Base-by-base conservation (phyloP, 2,797 vertebrate species). In the Borostomias antarcticus region DNA sequence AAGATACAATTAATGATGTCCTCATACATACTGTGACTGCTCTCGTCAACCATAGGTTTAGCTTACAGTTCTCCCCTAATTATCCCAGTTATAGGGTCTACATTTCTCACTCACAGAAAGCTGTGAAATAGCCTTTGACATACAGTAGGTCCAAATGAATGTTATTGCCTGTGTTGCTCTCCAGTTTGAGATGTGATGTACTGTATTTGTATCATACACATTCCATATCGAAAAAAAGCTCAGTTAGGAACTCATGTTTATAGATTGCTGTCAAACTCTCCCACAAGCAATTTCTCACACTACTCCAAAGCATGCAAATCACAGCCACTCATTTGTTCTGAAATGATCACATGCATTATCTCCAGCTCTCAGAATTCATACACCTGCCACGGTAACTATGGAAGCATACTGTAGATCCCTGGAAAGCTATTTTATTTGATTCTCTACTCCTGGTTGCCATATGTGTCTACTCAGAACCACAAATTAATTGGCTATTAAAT, bases 401-500 rank as follows among this genome's bases (percentile, higher is more conserved):
- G n/a, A n/a, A n/a, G n/a, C n/a, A n/a, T n/a, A n/a, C n/a, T n/a
- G n/a, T n/a, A 26, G 37, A 23, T 21, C 60, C 50, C 45, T 10
- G 45, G 28, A 33, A 61, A 62, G 9, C 28, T 53, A 67, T 67
- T 64, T 19, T 45, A 17, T 62, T 40, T 10, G 2, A 9, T 60
- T 65, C 10, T 51, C 28, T 43, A 2, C 13, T 43, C 11, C 17
- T 17, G 11, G 13, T 17, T 43, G 40, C 40, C 17, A 35, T 15
- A 17, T 43, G 40, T 43, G 11, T 37, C 7, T 37, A 10, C 29
- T 29, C 40, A 47, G 48, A 75, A 57, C 10, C 59, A 19, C 67
- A 56, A 53, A 74, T 47, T 17, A 26, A 19, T 23, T 48, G 47
- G 45, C 21, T 2, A 33, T 80, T 25, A 73, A 72, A 72, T 71